Evolutionary conservation across 2,797 vertebrate species (phyloP), one percentile per base, ranked within the genome.

Genomic region (Mastacembelus armatus): DNA sequence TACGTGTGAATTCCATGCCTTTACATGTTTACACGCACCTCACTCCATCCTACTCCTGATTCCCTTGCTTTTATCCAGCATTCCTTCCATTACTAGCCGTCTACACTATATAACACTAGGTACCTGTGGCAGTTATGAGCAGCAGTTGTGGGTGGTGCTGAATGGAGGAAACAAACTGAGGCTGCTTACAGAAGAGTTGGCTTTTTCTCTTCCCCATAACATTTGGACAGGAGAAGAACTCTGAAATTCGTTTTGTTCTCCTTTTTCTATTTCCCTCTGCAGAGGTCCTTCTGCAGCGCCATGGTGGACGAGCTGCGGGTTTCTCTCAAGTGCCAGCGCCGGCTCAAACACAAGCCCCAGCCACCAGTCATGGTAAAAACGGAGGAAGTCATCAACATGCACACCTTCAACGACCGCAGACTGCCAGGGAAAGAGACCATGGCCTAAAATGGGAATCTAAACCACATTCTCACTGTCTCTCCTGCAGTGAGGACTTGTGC

Each of bases 321-420:
- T 90, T 98, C 98, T 82, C 94, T 99, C 89, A 98, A 98, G 92
- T 99, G 97, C 93, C 98, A 98, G 77, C 97, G 96, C 45, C 95
- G 96, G 60, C 94, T 98, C 90, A 99, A 98, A 96, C 97, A 99
- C 91, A 99, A 98, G 91, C 96, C 97, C 74, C 97, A 97, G 91
- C 95, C 95, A 7, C 95, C 97, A 0, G 96, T 96, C 84, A 96
- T 98, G 92, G 96, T 97, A 91, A 99, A 99, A 93, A 98, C 97
- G 62, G 98, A 99, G 92, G 98, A 99, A 90, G 97, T 98, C 82
- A 98, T 99, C 95, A 99, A 99, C 96, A 98, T 99, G 98, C 98
- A 99, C 94, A 98, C 96, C 2, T 99, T 99, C 93, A 99, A 99
- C 77, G 97, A 99, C 94, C 96, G 97, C 93, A 96, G 98, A 94